Evolutionary conservation across 2,888 invertebrate genomes (phyloP).

Genomic region (Spatulosminthurus flaviceps): DNA sequence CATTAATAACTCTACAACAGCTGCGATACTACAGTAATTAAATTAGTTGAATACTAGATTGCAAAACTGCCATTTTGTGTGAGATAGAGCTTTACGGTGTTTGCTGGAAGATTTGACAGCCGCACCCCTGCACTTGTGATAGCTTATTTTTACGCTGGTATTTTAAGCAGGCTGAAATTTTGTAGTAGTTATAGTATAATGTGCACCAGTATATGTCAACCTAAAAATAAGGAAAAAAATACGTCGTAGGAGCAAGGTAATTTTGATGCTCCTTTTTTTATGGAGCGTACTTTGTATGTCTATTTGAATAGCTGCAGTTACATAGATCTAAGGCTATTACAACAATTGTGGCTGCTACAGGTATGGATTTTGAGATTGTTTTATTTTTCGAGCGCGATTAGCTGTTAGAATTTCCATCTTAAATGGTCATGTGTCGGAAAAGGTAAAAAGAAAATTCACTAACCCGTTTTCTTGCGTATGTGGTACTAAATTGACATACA

Average conservation of each 20-base stretch:
- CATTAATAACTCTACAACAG: not conserved
- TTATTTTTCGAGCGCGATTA: no score
- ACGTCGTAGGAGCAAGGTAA: not conserved
- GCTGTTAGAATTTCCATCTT: no score
- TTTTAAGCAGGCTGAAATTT: no score
- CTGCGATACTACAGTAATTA: slow-evolving; percentile 5
- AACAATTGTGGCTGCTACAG: not conserved
- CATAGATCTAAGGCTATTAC: not conserved
- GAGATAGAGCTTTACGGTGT: not conserved
- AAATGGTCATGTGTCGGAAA: no score
- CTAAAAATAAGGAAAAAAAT: no score
- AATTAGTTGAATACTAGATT: not conserved
- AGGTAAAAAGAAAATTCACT: not conserved
- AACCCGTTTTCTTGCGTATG: not conserved
- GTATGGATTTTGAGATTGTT: not conserved
- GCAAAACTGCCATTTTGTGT: not conserved
- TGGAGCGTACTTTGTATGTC: not conserved
- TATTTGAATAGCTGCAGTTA: not conserved
- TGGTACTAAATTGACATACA: not conserved
- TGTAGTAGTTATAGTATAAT: no score
- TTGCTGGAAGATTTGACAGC: no score
- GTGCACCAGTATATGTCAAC: no score
- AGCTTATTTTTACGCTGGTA: no score
- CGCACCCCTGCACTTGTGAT: no score
- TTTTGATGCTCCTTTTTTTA: not conserved